phyloP scores from a whole-genome alignment of 1,140 invertebrate species.

The Brachionus calyciflorus region DNA sequence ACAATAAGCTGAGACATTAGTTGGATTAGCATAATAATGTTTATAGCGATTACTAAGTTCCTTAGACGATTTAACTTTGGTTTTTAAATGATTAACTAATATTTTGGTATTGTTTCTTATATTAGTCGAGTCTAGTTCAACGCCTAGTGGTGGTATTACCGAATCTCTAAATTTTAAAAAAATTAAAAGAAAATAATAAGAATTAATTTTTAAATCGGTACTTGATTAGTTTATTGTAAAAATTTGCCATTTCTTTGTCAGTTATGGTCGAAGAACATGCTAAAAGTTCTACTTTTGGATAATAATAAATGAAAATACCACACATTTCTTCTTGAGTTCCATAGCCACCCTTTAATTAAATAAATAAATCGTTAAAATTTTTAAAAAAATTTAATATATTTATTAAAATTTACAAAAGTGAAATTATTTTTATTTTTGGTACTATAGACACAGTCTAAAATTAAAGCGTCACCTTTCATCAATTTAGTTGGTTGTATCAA shows the following conservation, averaged over 20 bases:
- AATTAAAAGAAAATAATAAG: no score
- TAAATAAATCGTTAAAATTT: constrained; percentile 14
- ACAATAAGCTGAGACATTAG: no score
- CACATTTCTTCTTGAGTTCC: constrained; percentile 24
- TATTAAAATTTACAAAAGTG: not conserved
- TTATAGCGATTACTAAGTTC: no score
- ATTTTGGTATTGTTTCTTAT: no score
- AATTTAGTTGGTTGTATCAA: constrained; percentile 35
- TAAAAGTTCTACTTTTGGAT: constrained; percentile 27
- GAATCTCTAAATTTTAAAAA: no score
- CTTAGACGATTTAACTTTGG: no score
- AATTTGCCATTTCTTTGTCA: not conserved
- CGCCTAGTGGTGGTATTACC: no score
- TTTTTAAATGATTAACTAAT: no score
- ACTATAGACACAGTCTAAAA: constrained; percentile 14
- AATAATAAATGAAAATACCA: constrained; percentile 31
- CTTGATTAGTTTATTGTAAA: not conserved
- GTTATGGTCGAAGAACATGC: not conserved
- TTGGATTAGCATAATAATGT: no score
- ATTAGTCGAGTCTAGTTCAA: no score
- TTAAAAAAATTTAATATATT: not conserved
- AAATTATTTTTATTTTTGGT: constrained; percentile 28
- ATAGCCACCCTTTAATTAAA: constrained; percentile 21
- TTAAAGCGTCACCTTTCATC: constrained; percentile 3
- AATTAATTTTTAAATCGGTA: no score